Evolutionary conservation across 2,797 vertebrate genomes (phyloP).

Genomic region (Urophycis tenuis): DNA sequence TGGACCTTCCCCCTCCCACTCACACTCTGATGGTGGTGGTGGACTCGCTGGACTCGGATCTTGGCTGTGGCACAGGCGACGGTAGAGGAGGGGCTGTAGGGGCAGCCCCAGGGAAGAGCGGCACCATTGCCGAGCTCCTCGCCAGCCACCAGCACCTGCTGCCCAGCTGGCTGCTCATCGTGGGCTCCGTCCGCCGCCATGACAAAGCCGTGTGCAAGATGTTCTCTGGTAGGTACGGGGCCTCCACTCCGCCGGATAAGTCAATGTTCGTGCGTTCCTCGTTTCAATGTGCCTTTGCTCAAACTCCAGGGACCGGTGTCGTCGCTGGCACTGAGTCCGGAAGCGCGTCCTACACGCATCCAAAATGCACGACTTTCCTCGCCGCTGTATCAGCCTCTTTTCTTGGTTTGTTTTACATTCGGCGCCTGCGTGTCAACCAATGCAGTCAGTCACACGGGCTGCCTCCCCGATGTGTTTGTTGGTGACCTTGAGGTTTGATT

Average conservation of each 20-base stretch:
- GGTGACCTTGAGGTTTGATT: neutral
- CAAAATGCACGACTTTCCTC: neutral
- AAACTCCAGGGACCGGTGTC: neutral
- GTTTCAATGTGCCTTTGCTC: neutral
- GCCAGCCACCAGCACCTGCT: conserved; percentile 69
- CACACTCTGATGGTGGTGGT: conserved; percentile 71
- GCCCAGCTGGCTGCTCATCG: conserved; percentile 75
- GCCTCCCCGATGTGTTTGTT: neutral
- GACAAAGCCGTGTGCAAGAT: conserved; percentile 71
- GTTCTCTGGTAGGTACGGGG: conserved; percentile 73
- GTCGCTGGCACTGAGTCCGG: neutral
- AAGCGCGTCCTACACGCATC: neutral
- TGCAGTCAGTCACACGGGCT: neutral
- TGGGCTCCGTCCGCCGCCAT: conserved; percentile 74
- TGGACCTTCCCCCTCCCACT: conserved; percentile 65
- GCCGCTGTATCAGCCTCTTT: neutral
- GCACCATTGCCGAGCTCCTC: conserved; percentile 71
- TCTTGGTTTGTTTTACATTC: neutral
- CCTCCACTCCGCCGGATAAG: neutral
- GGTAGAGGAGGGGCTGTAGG: conserved; percentile 23
- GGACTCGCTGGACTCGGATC: conserved; percentile 68
- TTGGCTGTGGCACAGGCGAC: conserved; percentile 23
- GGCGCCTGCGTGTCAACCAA: neutral
- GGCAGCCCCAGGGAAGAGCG: conserved; percentile 31
- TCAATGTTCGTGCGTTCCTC: neutral